Evolutionary conservation across 2,888 invertebrate genomes (phyloP), one percentile per base, ranked within the genome.

Genomic region (Bombyx huttoni): DNA sequence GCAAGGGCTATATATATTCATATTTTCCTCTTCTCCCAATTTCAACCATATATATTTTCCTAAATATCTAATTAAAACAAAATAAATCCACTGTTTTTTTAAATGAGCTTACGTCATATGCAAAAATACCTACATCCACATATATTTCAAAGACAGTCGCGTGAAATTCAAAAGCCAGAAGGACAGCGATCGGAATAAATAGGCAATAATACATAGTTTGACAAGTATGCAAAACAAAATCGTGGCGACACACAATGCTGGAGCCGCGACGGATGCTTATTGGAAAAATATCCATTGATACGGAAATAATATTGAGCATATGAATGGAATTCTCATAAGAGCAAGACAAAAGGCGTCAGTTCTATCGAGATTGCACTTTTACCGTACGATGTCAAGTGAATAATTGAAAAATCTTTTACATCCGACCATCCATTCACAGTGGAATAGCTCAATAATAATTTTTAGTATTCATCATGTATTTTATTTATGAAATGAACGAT

Each of bases 261-360:
- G 72, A 64, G 70, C 65, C 59, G 62, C 59, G 57, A 61, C 58
- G 63, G 61, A 63, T 70, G 68, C 75, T 76, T 82, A 83, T 82
- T 84, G 81, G 69, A 82, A 81, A 83, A 81, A 77, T 81, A 75
- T 76, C 75, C 72, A 77, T 73, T 75, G 71, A 74, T 56, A 59
- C 67, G 80, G 78, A 81, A 80, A 75, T 75, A 76, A 78, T 80
- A 75, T 81, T 68, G 73, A 70, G 74, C 73, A 72, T 78, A 75
- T 75, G 73, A 80, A 79, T 76, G 71, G 75, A 75, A 76, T 75
- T 79, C 69, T 70, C 65, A 66, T 67, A 66, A 56, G 62, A 65
- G 66, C 64, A 61, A 73, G 69, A 78, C 73, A 76, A 73, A 73
- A 64, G 64, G 54, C 58, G 58, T 61, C 57, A 59, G 58, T 64